Evolutionary conservation across 2,888 invertebrate species (phyloP).

Genomic region (Entomobrya multifasciata): DNA sequence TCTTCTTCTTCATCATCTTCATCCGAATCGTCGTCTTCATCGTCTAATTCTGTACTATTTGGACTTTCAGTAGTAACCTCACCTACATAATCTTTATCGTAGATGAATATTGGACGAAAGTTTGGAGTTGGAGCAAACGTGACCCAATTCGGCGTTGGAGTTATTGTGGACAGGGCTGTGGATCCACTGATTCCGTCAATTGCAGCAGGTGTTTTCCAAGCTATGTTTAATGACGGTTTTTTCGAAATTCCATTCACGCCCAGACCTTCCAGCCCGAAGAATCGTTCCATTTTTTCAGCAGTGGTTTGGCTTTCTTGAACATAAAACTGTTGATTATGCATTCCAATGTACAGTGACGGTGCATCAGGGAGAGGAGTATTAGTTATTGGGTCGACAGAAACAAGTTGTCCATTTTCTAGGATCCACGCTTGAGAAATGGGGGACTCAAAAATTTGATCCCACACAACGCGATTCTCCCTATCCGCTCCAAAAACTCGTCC

Average conservation of each 20-base stretch:
- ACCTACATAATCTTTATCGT: slow-evolving; percentile 82
- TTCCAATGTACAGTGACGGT: slow-evolving; percentile 91
- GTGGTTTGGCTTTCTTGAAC: slow-evolving; percentile 79
- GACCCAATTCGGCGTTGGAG: slow-evolving; percentile 59
- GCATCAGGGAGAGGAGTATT: slow-evolving; percentile 80
- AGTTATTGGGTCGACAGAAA: slow-evolving; percentile 88
- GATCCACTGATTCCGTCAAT: slow-evolving; percentile 64
- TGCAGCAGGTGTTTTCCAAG: slow-evolving; percentile 73
- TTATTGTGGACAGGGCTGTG: slow-evolving; percentile 59
- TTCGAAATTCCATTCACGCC: not conserved
- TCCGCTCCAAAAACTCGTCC: slow-evolving; percentile 86
- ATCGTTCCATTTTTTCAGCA: slow-evolving; percentile 71
- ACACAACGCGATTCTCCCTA: slow-evolving; percentile 84
- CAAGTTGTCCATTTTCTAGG: slow-evolving; percentile 86
- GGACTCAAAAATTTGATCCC: slow-evolving; percentile 89
- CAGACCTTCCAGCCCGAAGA: slow-evolving; percentile 55
- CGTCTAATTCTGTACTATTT: slow-evolving; percentile 28
- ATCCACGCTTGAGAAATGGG: slow-evolving; percentile 95
- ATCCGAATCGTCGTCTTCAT: slow-evolving; percentile 12
- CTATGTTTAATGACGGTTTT: slow-evolving; percentile 67
- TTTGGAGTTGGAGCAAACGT: slow-evolving; percentile 53
- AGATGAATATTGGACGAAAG: slow-evolving; percentile 87
- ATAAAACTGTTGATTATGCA: slow-evolving; percentile 87
- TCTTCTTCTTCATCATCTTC: slow-evolving; percentile 77
- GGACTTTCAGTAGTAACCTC: slow-evolving; percentile 47